Percentiles rank a stretch among this genome's conserved stretches.
Conservation (phyloP, 2,888 invertebrate genomes). For the Drosophila anomalata region DNA sequence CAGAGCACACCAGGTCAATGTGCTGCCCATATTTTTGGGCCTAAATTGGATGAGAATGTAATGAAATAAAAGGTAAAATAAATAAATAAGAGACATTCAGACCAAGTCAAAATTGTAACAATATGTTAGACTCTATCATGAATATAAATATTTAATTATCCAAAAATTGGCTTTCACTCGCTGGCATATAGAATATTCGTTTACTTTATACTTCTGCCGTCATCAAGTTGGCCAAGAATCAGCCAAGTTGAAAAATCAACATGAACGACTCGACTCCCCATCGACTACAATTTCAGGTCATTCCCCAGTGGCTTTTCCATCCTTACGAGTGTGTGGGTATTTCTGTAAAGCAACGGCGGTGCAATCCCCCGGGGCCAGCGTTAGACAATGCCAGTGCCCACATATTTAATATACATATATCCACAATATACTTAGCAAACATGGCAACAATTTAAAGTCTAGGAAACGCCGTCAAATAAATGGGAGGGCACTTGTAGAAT, state of each 20-base stretch:
- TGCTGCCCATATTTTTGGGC: conserved; percentile 32
- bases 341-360: not conserved
- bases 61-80: no score
- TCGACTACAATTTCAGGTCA: conserved; percentile 37
- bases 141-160: conserved; percentile 36
- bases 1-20: conserved; percentile 49
- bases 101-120: no score
- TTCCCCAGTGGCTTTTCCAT: conserved; percentile 19
- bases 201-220: conserved; percentile 31
- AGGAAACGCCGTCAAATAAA: conserved; percentile 39
- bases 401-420: conserved; percentile 29
- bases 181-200: conserved; percentile 28
- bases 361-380: conserved; percentile 23
- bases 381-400: conserved; percentile 29
- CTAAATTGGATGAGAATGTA: not conserved
- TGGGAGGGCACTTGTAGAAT: conserved; percentile 38
- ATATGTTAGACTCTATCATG: not conserved
- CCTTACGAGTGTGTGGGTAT: not conserved
- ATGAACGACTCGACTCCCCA: conserved; percentile 41
- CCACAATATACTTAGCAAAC: conserved; percentile 10
- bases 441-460: conserved; percentile 49
- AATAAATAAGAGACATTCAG: no score
- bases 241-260: conserved; percentile 52
- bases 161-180: conserved; percentile 23
- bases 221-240: conserved; percentile 26